phyloP scores from a whole-genome alignment of 2,113 vertebrate species.

The Bambusicola thoracicus region DNA sequence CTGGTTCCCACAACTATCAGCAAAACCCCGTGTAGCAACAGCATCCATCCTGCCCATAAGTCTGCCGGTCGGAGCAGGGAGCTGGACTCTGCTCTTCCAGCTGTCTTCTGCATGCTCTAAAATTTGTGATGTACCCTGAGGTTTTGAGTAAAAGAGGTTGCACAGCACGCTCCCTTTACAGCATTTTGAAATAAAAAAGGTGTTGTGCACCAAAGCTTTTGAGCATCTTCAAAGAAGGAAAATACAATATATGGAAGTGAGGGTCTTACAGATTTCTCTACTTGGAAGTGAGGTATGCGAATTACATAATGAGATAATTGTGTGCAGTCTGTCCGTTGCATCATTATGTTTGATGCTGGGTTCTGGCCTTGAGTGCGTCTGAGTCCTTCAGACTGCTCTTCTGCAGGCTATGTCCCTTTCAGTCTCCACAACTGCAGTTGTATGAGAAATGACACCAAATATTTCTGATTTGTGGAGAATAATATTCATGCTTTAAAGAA shows the following conservation, averaged over 20 bases:
- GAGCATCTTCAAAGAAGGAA: background rate
- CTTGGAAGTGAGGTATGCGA: background rate
- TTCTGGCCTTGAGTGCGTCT: background rate
- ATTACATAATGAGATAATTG: background rate
- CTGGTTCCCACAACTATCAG: background rate
- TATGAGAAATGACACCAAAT: background rate
- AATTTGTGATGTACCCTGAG: background rate
- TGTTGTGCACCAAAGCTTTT: background rate
- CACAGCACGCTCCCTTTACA: background rate
- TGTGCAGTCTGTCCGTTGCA: background rate
- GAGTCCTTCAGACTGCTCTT: background rate
- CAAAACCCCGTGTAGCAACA: background rate
- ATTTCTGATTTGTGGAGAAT: background rate
- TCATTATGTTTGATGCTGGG: background rate
- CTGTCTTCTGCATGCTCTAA: background rate
- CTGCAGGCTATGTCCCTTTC: accelerated
- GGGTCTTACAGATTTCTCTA: background rate
- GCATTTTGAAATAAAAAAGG: background rate
- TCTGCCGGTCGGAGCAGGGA: background rate
- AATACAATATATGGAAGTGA: background rate
- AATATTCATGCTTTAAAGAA: background rate
- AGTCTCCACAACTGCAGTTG: background rate
- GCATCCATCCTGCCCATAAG: accelerated
- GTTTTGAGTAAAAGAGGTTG: background rate
- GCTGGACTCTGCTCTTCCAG: background rate